Base-by-base conservation (phyloP, 2,888 invertebrate species). In the Aquatica leii region DNA sequence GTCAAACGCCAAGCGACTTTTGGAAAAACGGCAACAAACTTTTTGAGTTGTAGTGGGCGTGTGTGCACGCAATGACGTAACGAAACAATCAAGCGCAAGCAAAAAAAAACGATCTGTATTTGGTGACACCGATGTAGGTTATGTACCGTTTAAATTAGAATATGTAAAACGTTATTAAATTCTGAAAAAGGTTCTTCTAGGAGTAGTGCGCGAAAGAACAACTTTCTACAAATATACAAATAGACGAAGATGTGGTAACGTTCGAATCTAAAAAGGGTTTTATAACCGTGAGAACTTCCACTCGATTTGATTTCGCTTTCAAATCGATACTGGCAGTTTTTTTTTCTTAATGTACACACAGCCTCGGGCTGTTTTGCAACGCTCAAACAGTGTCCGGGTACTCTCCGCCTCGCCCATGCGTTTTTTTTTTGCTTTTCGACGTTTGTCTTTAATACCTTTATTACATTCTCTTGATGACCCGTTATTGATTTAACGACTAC, bases 281-380 rank as follows among this genome's bases (percentile, higher is more conserved):
- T 61, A 61, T 49, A 61, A 65, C 65, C 65, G 65, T 65, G 65
- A 65, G 65, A 65, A 65, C 65, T 61, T 61, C 53, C 34, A 55
- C 37, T 24, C 59, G 63, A 59, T 59, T 63, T 59, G 59, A 58
- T 61, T 61, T 61, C 60, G 65, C 65, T 65, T 65, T 60, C 61
- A 65, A 65, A 65, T 65, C 65, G 61, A 61, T 58, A 61, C 65
- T 57, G 40, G 65, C 65, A 63, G 56, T 59, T 63, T 66, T 65
- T 62, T 20, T 46, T 18, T 46, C 46, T 11, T 14, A 41, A 41
- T 15, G 41, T 15, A 15, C 41, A 14, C 24, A 6, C 6, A 24
- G 24, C 24, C 24, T 24, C 24, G 24, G 24, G 24, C 6, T 24
- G 4, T 24, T 24, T 24, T 24, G 24, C 24, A 24, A 24, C 24